Conservation (phyloP, 2,113 vertebrate species). For the Rhynchomys soricoides region DNA sequence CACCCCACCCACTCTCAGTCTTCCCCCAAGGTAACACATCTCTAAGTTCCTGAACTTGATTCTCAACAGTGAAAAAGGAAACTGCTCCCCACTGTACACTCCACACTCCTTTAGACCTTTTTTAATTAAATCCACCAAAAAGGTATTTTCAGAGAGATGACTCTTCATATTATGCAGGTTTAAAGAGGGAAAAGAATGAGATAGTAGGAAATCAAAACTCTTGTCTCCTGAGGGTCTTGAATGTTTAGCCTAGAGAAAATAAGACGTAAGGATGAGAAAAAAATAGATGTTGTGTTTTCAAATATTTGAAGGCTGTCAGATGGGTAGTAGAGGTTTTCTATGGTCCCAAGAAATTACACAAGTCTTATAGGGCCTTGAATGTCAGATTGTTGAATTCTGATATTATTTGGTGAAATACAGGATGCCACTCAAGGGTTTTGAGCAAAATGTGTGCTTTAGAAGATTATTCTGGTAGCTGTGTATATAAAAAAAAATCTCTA, state of each 20-base stretch:
- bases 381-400: conserved; percentile 28
- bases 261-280: conserved; percentile 51
- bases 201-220: conserved; percentile 50
- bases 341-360: conserved; percentile 21
- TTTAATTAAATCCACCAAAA: conserved; percentile 44
- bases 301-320: conserved; percentile 64
- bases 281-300: conserved; percentile 57
- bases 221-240: conserved; percentile 21
- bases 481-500: neutral
- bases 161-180: neutral
- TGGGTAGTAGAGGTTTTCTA: conserved; percentile 48
- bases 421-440: conserved; percentile 26
- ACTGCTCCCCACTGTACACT: neutral
- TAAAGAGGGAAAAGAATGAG: conserved; percentile 1
- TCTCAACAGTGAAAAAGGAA: neutral
- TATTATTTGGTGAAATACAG: conserved; percentile 36
- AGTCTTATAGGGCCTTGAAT: conserved; percentile 37
- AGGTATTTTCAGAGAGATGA: neutral
- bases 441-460: conserved; percentile 19
- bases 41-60: neutral
- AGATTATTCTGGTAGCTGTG: conserved; percentile 9
- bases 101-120: neutral
- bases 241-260: conserved; percentile 64
- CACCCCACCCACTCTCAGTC: neutral
- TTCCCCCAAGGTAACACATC: neutral